phyloP scores from a whole-genome alignment of 2,797 vertebrate genomes.

The Cyclopterus lumpus region DNA sequence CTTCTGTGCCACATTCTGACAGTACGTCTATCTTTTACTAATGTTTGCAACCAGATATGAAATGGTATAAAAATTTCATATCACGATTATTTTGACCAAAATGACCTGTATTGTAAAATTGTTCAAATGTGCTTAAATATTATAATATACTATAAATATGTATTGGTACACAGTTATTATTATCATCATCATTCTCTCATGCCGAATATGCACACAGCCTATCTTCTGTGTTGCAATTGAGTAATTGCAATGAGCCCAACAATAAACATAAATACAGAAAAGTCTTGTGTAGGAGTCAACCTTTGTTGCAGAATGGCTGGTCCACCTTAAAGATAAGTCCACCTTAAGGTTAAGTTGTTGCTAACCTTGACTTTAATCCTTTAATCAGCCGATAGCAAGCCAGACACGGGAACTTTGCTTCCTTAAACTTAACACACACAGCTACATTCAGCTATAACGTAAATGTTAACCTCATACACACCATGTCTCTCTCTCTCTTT shows the following conservation, averaged over 20 bases:
- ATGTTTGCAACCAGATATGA: neutral
- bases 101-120: neutral
- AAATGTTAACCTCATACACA: neutral
- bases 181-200: neutral
- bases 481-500: no score
- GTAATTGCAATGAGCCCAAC: neutral
- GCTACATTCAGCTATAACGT: neutral
- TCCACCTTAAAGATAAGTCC: neutral
- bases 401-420: neutral
- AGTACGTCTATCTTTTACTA: neutral
- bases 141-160: no score
- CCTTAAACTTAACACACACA: neutral
- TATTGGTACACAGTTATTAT: neutral
- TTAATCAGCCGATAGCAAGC: neutral
- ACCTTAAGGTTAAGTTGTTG: neutral
- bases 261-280: neutral
- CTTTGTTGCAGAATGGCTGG: neutral
- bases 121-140: neutral
- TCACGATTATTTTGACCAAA: neutral
- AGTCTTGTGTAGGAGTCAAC: neutral
- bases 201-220: neutral
- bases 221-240: neutral
- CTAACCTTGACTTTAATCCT: neutral
- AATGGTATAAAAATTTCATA: neutral
- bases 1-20: neutral